Evolutionary conservation across 30 jellyfish, hydroid and myxozoan genomes (phyloP), one percentile per base, ranked within the genome.

Genomic region (Chironex yamaguchii): DNA sequence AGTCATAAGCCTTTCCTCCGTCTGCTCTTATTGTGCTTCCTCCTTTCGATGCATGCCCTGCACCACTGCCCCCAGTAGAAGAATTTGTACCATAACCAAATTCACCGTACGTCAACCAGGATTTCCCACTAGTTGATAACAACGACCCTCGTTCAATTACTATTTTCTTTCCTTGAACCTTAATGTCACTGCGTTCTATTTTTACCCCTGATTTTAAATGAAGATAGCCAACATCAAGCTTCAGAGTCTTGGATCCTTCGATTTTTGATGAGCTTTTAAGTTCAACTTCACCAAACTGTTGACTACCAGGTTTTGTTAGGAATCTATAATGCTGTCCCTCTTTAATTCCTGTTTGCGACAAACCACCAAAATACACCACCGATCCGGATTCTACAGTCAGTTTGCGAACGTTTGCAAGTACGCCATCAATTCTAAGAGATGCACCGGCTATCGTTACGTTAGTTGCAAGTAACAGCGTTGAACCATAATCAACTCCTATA

Each of bases 61-160:
- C 93, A 26, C 93, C 93, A 58, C 71, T 62, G 34, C 81, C 93
- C n/a, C n/a, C n/a, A n/a, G n/a, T n/a, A n/a, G n/a, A n/a, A n/a
- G n/a, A n/a, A 29, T 23, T 13, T 0, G 29, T 2, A 3, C 93
- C 87, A 22, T 74, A 35, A 1, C 93, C 93, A 0, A 17, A 24
- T 13, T 33, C 3, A n/a, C n/a, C n/a, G n/a, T n/a, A n/a, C 6
- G 33, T 64, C 11, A 42, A 9, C 73, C 75, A 26, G 29, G 85
- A 71, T 31, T 58, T 13, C 23, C 93, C 93, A 30, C 42, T 68
- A 2, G 93, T 83, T 22, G 93, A 83, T 20, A 83, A 58, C 4
- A 83, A 2, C 17, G 93, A 83, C 22, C 93, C 93, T 31, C 93
- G 75, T 69, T 83, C 93, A 22, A 69, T 34, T 29, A 79, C 42